These are phyloP conservation scores for Papilio machaon DNA, from an alignment of 1,140 invertebrate species.

Conservation along the genomic window DNA sequence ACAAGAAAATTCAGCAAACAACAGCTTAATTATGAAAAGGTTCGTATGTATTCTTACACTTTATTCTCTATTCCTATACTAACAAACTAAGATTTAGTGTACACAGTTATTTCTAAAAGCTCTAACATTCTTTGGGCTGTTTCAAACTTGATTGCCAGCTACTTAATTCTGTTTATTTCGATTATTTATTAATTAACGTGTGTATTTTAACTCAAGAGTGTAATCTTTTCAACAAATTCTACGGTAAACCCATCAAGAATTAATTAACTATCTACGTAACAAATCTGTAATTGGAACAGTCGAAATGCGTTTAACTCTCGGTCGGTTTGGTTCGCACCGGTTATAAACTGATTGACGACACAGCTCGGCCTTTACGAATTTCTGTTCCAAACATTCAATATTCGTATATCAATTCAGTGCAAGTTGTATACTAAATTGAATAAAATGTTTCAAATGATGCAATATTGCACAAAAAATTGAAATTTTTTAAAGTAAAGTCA, in stretches of 20 bases:
- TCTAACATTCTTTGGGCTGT: background rate
- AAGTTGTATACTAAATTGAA: background rate
- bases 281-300: background rate
- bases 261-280: background rate
- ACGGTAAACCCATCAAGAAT: background rate
- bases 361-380: background rate
- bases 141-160: background rate
- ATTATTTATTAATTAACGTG: too few species aligned
- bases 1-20: background rate
- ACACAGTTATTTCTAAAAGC: too few species aligned
- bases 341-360: background rate
- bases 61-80: too few species aligned
- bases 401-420: background rate
- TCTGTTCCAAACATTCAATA: background rate
- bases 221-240: background rate
- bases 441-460: background rate
- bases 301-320: background rate
- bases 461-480: too few species aligned
- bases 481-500: too few species aligned
- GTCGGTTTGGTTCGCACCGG: background rate
- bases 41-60: background rate
- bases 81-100: too few species aligned
- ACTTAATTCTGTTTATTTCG: too few species aligned
- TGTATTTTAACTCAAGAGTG: too few species aligned
- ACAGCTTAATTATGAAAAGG: background rate